Conservation (phyloP, 2,797 vertebrate genomes). For the Triplophysa yarkandensis region DNA sequence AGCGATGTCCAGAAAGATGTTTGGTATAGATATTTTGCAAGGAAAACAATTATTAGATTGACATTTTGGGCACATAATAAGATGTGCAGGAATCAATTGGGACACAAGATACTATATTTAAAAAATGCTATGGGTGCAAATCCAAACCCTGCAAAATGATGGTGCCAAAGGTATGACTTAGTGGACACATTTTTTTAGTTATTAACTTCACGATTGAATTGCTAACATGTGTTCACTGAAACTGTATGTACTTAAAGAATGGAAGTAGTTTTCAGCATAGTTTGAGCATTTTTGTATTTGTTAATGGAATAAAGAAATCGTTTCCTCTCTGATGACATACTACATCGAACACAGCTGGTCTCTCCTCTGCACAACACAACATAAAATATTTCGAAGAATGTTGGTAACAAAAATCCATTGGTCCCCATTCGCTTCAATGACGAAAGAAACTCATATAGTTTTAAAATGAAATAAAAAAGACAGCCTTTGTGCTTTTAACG, state of each 20-base stretch:
- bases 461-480: too few relatives aligned
- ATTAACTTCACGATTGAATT: not conserved
- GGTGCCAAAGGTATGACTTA: constrained; percentile 11
- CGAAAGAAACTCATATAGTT: too few relatives aligned
- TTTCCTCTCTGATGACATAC: not conserved
- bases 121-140: not conserved
- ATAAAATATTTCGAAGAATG: too few relatives aligned
- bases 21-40: too few relatives aligned
- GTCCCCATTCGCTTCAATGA: too few relatives aligned
- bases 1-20: not conserved
- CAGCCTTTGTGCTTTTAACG: too few relatives aligned
- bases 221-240: not conserved
- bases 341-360: not conserved
- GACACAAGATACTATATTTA: not conserved
- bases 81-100: too few relatives aligned
- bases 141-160: not conserved
- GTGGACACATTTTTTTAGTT: not conserved
- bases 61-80: too few relatives aligned
- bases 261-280: not conserved
- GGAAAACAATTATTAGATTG: too few relatives aligned
- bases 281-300: not conserved
- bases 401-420: too few relatives aligned
- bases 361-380: too few relatives aligned
- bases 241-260: not conserved
- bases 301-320: not conserved